These are phyloP conservation scores for Edolisoma coerulescens DNA, from an alignment of 2,113 vertebrate species.

Conservation along the genomic window DNA sequence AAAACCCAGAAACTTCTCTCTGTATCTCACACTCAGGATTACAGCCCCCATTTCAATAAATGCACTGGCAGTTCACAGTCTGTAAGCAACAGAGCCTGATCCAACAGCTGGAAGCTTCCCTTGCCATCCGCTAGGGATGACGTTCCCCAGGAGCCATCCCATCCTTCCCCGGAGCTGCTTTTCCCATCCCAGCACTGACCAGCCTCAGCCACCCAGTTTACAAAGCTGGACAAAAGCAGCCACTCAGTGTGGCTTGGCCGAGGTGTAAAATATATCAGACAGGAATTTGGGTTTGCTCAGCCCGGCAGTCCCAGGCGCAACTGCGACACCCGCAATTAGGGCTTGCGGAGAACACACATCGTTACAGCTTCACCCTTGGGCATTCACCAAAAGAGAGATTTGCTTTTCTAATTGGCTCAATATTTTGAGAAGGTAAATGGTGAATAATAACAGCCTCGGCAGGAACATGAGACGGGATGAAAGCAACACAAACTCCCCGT, in stretches of 20 bases:
- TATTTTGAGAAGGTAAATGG: constrained; percentile 52
- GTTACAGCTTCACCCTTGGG: constrained; percentile 6
- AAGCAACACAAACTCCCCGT: background rate
- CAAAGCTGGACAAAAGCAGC: background rate
- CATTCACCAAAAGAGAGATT: constrained; percentile 23
- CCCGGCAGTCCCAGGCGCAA: background rate
- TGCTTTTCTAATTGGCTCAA: constrained; percentile 54
- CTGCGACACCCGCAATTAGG: background rate
- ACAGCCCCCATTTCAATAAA: background rate
- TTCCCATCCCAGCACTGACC: background rate
- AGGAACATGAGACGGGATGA: constrained; percentile 23
- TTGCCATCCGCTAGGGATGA: fast-evolving
- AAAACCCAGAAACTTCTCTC: background rate
- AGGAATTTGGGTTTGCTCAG: constrained; percentile 24
- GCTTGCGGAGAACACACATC: constrained; percentile 4
- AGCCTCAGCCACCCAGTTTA: background rate
- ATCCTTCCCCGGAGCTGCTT: background rate
- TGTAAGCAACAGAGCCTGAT: background rate
- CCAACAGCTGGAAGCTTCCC: background rate
- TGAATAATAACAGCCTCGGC: constrained; percentile 42
- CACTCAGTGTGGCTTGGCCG: background rate
- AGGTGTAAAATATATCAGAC: background rate
- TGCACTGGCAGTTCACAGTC: background rate
- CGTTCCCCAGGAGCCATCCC: background rate
- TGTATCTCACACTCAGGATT: background rate